phyloP scores from a whole-genome alignment of 2,888 invertebrate species.

The Onchidella celtica region DNA sequence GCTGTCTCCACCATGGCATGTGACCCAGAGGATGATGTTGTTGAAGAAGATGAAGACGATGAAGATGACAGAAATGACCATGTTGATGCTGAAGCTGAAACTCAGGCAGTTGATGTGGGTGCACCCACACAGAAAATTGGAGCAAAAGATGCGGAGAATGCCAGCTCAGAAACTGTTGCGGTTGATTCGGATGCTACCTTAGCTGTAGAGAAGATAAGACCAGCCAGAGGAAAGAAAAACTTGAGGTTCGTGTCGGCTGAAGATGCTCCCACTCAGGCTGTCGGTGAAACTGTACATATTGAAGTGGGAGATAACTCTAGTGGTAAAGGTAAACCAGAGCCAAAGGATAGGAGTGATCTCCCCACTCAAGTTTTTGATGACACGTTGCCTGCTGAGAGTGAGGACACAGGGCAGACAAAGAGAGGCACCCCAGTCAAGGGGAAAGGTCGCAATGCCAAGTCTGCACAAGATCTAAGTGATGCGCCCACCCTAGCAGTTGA shows the following conservation, averaged over 20 bases:
- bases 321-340: background rate
- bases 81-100: background rate
- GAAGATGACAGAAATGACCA: background rate
- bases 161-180: background rate
- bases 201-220: background rate
- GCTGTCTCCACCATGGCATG: slow-evolving; percentile 34
- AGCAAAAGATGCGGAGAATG: background rate
- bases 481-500: background rate
- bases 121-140: background rate
- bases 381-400: background rate
- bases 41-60: background rate
- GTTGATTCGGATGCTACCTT: background rate
- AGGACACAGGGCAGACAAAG: background rate
- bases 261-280: background rate
- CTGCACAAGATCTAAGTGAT: background rate
- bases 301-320: background rate
- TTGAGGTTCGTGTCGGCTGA: background rate
- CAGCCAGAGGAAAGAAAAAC: background rate
- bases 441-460: background rate
- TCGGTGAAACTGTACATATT: background rate
- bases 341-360: background rate
- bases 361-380: slow-evolving; percentile 41
- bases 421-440: background rate
- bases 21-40: background rate
- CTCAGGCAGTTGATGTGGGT: background rate